phyloP scores from a whole-genome alignment of 1,140 invertebrate genomes.

The Micrasema minimum region DNA sequence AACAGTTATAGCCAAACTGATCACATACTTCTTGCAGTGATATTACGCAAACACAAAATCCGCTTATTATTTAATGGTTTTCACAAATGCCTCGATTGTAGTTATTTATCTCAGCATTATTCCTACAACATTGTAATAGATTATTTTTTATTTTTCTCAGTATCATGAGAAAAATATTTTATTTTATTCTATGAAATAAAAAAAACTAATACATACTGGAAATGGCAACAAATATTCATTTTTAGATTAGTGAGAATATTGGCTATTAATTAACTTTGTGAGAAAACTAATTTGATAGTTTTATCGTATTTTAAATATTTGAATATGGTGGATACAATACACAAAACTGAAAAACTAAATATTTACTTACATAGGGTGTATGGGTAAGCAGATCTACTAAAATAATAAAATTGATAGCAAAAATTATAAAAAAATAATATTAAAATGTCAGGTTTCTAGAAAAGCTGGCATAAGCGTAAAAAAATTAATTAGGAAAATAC shows the following conservation, averaged over 20 bases:
- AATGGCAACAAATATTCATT: too few relatives aligned
- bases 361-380: too few relatives aligned
- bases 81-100: constrained; percentile 25
- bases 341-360: too few relatives aligned
- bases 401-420: neutral
- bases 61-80: neutral
- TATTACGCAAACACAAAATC: neutral
- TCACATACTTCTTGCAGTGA: constrained; percentile 5
- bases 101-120: constrained; percentile 11
- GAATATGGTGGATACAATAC: too few relatives aligned
- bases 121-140: constrained; percentile 21
- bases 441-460: neutral
- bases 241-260: too few relatives aligned
- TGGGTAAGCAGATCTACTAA: too few relatives aligned
- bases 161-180: too few relatives aligned
- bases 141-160: constrained; percentile 7
- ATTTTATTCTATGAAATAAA: too few relatives aligned
- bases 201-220: too few relatives aligned
- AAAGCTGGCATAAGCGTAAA: constrained; percentile 7
- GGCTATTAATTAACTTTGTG: too few relatives aligned
- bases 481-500: neutral
- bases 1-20: constrained; percentile 1
- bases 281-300: too few relatives aligned
- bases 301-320: too few relatives aligned
- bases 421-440: neutral